Conservation (phyloP, 2,113 vertebrate species). For the Leptobrachium leishanense region DNA sequence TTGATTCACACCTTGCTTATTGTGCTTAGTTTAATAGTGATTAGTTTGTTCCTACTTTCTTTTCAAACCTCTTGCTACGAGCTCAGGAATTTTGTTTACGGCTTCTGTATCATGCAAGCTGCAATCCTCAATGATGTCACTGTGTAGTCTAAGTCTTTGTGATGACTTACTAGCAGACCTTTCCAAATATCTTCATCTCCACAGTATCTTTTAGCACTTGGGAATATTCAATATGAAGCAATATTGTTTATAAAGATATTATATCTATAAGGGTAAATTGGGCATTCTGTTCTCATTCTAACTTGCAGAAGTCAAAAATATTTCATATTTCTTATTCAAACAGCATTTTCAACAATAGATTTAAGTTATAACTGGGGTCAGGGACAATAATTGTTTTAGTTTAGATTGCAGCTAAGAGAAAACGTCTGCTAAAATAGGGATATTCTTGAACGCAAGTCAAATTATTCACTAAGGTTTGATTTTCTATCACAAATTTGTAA, state of each 20-base stretch:
- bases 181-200: slow-evolving; percentile 42
- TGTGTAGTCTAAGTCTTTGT: slow-evolving; percentile 39
- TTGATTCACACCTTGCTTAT: background rate
- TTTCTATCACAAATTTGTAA: too few relatives aligned
- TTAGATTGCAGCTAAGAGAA: too few relatives aligned
- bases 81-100: slow-evolving; percentile 38
- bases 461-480: too few relatives aligned
- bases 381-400: too few relatives aligned
- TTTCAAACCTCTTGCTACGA: slow-evolving; percentile 20
- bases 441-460: too few relatives aligned
- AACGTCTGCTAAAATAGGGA: too few relatives aligned
- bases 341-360: too few relatives aligned
- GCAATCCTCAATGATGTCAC: slow-evolving; percentile 43
- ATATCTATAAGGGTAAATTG: too few relatives aligned
- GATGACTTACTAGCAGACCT: slow-evolving; percentile 18
- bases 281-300: too few relatives aligned
- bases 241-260: background rate
- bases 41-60: background rate
- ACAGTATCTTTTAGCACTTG: slow-evolving; percentile 25
- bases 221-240: slow-evolving; percentile 21
- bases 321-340: too few relatives aligned
- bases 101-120: slow-evolving; percentile 33
- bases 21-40: slow-evolving; percentile 1
- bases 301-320: too few relatives aligned
- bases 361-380: too few relatives aligned